Conservation (phyloP, 1,140 invertebrate genomes). For the Drosophila ironensis region DNA sequence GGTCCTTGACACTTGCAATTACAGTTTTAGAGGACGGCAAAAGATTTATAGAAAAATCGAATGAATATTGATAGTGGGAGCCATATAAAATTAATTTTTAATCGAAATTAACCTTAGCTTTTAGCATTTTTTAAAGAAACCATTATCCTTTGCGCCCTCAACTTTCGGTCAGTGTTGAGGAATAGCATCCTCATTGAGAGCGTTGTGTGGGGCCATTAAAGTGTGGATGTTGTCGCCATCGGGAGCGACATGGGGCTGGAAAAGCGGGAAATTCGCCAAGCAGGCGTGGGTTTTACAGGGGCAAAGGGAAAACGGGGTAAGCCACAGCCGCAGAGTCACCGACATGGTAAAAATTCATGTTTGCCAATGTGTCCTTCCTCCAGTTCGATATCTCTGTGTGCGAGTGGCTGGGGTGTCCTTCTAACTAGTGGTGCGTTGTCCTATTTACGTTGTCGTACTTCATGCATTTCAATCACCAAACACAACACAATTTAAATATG, state of each 20-base stretch:
- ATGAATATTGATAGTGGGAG: background rate
- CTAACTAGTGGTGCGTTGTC: constrained; percentile 55
- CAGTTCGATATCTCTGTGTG: constrained; percentile 10
- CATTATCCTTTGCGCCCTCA: background rate
- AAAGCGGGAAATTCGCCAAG: constrained; percentile 3
- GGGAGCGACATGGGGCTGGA: constrained; percentile 3
- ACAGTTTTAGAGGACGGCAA: background rate
- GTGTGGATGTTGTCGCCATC: constrained; percentile 44
- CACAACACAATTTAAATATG: constrained; percentile 80
- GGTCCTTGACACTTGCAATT: too few species aligned
- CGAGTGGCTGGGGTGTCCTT: constrained; percentile 13
- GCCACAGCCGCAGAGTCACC: constrained; percentile 44
- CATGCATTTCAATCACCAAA: constrained; percentile 76
- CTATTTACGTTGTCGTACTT: constrained; percentile 67
- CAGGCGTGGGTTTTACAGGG: constrained; percentile 1
- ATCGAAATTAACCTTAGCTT: too few species aligned
- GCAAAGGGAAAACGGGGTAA: constrained; percentile 6
- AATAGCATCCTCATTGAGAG: constrained; percentile 1
- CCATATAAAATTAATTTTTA: too few species aligned
- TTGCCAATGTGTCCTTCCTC: constrained; percentile 55
- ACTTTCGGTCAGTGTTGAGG: constrained; percentile 1
- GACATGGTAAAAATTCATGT: constrained; percentile 67
- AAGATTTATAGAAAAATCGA: too few species aligned
- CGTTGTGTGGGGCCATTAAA: constrained; percentile 49
- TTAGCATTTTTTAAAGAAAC: too few species aligned